Conservation (phyloP, 2,113 vertebrate genomes). For the Saguinus midas region DNA sequence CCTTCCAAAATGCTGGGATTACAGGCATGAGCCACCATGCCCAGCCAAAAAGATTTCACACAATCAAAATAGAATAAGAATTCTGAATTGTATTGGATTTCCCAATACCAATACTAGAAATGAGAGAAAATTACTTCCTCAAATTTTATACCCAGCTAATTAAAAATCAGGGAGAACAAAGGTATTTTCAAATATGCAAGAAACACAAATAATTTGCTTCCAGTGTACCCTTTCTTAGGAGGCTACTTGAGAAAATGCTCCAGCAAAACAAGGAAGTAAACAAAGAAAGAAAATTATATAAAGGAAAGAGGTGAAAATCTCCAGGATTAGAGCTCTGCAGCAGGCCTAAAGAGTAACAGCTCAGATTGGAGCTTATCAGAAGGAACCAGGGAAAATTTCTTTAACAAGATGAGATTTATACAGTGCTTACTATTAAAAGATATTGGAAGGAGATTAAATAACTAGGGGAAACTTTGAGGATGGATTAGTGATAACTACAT, state of each 20-base stretch:
- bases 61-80: constrained; percentile 10
- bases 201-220: neutral
- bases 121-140: neutral
- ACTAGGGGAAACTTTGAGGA: neutral
- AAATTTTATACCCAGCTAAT: neutral
- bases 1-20: too few relatives aligned
- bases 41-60: neutral
- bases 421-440: neutral
- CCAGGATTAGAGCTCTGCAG: neutral
- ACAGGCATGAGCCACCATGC: too few relatives aligned
- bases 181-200: constrained; percentile 8
- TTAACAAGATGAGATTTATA: neutral
- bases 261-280: neutral
- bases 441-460: neutral
- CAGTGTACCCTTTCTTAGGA: neutral
- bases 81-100: neutral
- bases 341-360: neutral
- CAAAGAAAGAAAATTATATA: neutral
- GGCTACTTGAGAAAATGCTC: neutral
- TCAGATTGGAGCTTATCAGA: neutral
- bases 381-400: neutral
- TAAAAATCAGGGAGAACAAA: constrained; percentile 32
- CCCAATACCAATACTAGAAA: neutral
- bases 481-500: neutral
- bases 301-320: neutral